Percentiles rank a stretch among this genome's conserved stretches.
phyloP scores from a whole-genome alignment of 23 tunicate species.

The Botrylloides violaceus region DNA sequence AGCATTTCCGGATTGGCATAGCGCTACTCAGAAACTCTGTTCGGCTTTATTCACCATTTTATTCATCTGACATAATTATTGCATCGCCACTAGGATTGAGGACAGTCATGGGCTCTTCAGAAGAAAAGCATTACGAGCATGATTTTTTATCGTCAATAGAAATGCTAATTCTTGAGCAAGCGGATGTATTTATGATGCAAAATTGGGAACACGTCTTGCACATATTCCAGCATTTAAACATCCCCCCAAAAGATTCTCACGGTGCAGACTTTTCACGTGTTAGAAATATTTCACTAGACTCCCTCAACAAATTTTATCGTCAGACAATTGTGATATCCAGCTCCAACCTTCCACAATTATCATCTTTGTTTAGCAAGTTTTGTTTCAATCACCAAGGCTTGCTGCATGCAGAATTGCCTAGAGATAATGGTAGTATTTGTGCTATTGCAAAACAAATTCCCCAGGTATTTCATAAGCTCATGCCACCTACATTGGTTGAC shows the following conservation, averaged over 20 bases:
- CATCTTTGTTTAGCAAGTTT: conserved; percentile 44
- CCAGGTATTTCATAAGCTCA: conserved; percentile 33
- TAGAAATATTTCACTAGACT: conserved; percentile 48
- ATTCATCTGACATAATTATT: conserved; percentile 79
- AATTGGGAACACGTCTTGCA: conserved; percentile 90
- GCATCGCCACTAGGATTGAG: conserved; percentile 90
- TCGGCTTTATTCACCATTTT: conserved; percentile 72
- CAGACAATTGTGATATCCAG: conserved; percentile 45
- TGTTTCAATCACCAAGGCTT: conserved; percentile 67
- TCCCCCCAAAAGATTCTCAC: conserved; percentile 69
- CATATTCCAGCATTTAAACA: conserved; percentile 60
- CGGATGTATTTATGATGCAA: conserved; percentile 90
- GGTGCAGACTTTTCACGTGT: conserved; percentile 82
- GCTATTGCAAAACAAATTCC: conserved; percentile 51
- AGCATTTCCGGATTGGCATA: conserved; percentile 74
- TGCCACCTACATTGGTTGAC: conserved; percentile 5
- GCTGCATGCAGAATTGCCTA: conserved; percentile 15
- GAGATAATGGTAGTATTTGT: conserved; percentile 46
- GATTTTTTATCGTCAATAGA: conserved; percentile 88
- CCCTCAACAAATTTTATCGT: conserved; percentile 66
- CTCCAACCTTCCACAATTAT: conserved; percentile 29
- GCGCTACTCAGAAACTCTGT: conserved; percentile 29
- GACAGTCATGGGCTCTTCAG: conserved; percentile 70
- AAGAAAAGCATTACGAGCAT: conserved; percentile 68
- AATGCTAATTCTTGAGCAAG: conserved; percentile 58